Base-by-base conservation (phyloP, 1,140 invertebrate genomes). In the Venustaconcha ellipsiformis region DNA sequence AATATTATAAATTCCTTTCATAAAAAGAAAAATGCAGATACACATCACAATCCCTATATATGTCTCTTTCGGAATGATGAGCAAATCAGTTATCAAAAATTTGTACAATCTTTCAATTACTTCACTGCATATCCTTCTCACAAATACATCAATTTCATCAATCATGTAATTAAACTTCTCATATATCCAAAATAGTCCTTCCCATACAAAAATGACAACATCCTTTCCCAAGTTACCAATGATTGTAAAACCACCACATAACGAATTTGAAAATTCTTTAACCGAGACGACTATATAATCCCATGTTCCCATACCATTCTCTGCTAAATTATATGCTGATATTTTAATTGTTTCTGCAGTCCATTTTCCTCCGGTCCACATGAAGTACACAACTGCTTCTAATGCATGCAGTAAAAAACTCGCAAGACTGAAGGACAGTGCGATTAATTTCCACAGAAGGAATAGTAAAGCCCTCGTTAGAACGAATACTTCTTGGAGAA, bases 401-500 rank as follows among this genome's bases (percentile, higher is more conserved):
- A 81, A 30, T 3, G 58, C 73, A 70, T 58, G 76, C 17, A 81
- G 80, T 37, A 70, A 12, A n/a, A 80, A 60, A 65, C 81, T 74
- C 1, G 76, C 17, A 55, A 83, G 56, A 56, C 78, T 78, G 2
- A 69, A 70, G n/a, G 81, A 18, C 6, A 83, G 67, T 30, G 79
- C 23, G 12, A 78, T 17, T 62, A 83, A 75, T 23, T 81, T 83
- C 82, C 82, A 83, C 15, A 83, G 55, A 26, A 83, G 65, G 58
- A 76, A 73, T 11, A 79, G 14, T 17, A 83, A 69, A n/a, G 79
- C 82, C 48, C 73, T 67, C 26, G 73, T 1, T 48, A 83, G 78
- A 56, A 78, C 78, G 17, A 68, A 56, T 13, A 74, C 78, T 67
- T 81, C 79, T 15, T 56, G 20, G 17, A 81, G 12, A 76, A 83